Evolutionary conservation across 2,113 vertebrate genomes (phyloP).

Genomic region (Takifugu bimaculatus): DNA sequence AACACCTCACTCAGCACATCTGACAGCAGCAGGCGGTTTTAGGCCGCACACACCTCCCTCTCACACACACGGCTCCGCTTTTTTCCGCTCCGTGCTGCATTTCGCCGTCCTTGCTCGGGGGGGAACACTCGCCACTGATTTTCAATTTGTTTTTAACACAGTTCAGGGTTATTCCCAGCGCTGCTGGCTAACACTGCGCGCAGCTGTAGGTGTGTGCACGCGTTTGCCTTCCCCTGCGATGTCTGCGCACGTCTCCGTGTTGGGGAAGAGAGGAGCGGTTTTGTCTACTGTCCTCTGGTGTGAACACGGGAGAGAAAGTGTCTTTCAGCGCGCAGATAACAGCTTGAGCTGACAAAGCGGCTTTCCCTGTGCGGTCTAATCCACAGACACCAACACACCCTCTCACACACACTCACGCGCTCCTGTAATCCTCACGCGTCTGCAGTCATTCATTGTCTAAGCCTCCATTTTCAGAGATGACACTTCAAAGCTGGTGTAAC

Average conservation of each 20-base stretch:
- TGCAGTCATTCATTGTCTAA: constrained; percentile 61
- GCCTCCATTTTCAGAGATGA: constrained; percentile 63
- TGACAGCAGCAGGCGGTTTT: constrained; percentile 22
- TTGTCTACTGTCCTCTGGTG: constrained; percentile 46
- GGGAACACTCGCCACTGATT: constrained; percentile 64
- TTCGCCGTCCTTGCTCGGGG: constrained; percentile 51
- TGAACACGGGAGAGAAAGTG: constrained; percentile 52
- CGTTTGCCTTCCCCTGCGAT: constrained; percentile 18
- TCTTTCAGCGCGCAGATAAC: constrained; percentile 59
- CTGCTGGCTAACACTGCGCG: constrained; percentile 37
- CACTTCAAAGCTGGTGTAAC: constrained; percentile 68
- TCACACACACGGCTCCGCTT: constrained; percentile 10
- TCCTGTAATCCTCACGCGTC: constrained; percentile 64
- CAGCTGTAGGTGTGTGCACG: constrained; percentile 27
- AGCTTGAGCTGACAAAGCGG: constrained; percentile 59
- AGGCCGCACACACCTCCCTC: constrained; percentile 8
- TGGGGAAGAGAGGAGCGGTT: constrained; percentile 12
- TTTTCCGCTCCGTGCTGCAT: constrained; percentile 37
- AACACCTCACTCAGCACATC: constrained; percentile 62
- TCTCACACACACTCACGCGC: constrained; percentile 50
- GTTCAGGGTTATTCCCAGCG: constrained; percentile 56
- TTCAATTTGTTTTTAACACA: constrained; percentile 70
- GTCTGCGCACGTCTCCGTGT: constrained; percentile 31
- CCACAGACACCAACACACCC: constrained; percentile 60
- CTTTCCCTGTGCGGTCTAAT: constrained; percentile 64